Conservation (phyloP, 2,888 invertebrate genomes). For the Morpho achilles region DNA sequence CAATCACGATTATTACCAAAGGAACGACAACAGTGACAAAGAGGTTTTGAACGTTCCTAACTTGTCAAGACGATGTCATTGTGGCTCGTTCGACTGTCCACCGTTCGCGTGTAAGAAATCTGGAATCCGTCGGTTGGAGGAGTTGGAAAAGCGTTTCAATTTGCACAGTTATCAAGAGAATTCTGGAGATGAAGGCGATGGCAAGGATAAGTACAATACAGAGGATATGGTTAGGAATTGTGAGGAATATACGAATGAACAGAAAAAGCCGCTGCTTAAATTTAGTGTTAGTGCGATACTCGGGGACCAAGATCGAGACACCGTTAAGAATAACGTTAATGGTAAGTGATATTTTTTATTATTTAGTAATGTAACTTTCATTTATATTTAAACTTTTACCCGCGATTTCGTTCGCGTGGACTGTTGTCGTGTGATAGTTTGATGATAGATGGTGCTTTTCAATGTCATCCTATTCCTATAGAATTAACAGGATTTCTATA, state of each 20-base stretch:
- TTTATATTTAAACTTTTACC: too few species aligned
- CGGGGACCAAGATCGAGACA: slow-evolving; percentile 77
- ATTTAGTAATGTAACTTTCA: too few species aligned
- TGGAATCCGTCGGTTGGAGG: slow-evolving; percentile 61
- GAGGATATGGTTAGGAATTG: slow-evolving; percentile 65
- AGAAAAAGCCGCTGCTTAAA: slow-evolving; percentile 88
- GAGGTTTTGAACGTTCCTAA: slow-evolving; percentile 66
- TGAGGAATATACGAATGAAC: slow-evolving; percentile 57
- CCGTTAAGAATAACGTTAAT: slow-evolving; percentile 48
- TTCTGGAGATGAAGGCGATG: slow-evolving; percentile 56
- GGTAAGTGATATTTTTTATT: slow-evolving; percentile 46
- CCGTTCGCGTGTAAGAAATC: slow-evolving; percentile 70
- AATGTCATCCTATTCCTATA: too few species aligned
- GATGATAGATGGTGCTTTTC: too few species aligned
- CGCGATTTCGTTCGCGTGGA: too few species aligned
- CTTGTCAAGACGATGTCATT: slow-evolving; percentile 70
- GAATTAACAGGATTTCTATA: too few species aligned
- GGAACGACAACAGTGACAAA: slow-evolving; percentile 51
- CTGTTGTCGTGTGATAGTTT: too few species aligned
- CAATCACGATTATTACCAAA: slow-evolving; percentile 53
- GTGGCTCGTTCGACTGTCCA: slow-evolving; percentile 78
- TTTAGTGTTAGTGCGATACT: slow-evolving; percentile 96
- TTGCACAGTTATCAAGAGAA: slow-evolving; percentile 60
- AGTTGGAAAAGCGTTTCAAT: slow-evolving; percentile 65
- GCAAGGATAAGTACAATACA: slow-evolving; percentile 45